Base-by-base conservation (phyloP, 2,113 vertebrate genomes). In the Corythoichthys intestinalis region DNA sequence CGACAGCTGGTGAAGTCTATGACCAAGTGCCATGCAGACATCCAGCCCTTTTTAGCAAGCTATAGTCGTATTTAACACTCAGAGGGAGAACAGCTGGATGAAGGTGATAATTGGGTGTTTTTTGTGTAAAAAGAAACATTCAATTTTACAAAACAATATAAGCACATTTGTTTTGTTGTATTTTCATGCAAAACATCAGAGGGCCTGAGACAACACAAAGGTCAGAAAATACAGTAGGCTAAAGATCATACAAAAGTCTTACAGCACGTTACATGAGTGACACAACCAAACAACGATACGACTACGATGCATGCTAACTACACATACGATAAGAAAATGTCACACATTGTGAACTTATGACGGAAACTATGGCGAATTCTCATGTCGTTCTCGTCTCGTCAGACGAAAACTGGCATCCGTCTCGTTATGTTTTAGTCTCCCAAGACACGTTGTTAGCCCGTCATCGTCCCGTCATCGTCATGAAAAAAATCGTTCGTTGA, bases 51-150 rank as follows among this genome's bases (percentile, higher is more conserved):
- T 50, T 79, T 92, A 91, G 88, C 76, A 78, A 49, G 35, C 63
- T 79, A 80, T 82, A 64, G 80, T 94, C 93, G 95, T 94, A 90
- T 92, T 87, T 91, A 91, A 90, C 75, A 75, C 75, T 84, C 76
- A 74, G 80, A 74, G 74, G 76, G 85, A 78, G 86, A 90, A 88
- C 82, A 87, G 86, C 86, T 73, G 80, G 81, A 91, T 88, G 83
- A 85, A 48, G 83, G 86, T 83, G 78, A 87, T 95, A 94, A 95
- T 93, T 81, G 34, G 88, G 83, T 70, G 72, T 84, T 81, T 84
- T 74, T 80, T 86, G 79, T 92, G 88, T 91, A 81, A 89, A 85
- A 90, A 86, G 0, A 50, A 85, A 28, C 20, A 28, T 28, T 91
- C 88, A 91, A 90, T 94, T 93, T 93, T 92, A 94, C 93, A 95